phyloP scores from a whole-genome alignment of 2,888 invertebrate species.

The Lydus trimaculatus region DNA sequence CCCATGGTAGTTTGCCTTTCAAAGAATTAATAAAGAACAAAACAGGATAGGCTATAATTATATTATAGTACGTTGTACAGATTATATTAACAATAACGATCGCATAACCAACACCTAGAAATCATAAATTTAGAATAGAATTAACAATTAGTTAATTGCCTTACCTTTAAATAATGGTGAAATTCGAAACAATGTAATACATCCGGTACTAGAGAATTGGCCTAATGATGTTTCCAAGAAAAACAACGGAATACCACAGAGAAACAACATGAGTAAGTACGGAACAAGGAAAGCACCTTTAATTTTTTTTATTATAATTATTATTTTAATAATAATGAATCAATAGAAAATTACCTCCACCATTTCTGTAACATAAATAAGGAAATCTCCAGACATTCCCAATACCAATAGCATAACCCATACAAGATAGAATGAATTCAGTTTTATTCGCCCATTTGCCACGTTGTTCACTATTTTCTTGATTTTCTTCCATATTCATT shows the following conservation, averaged over 20 bases:
- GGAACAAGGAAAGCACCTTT: slow-evolving; percentile 88
- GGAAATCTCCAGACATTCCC: slow-evolving; percentile 90
- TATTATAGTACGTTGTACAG: slow-evolving; percentile 83
- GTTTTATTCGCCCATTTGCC: slow-evolving; percentile 78
- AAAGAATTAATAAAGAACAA: slow-evolving; percentile 80
- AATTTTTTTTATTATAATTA: slow-evolving; percentile 27
- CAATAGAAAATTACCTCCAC: slow-evolving; percentile 71
- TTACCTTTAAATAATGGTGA: slow-evolving; percentile 89
- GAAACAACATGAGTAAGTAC: slow-evolving; percentile 79
- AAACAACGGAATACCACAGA: slow-evolving; percentile 88
- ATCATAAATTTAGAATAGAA: slow-evolving; percentile 32
- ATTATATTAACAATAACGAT: slow-evolving; percentile 82
- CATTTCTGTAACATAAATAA: slow-evolving; percentile 84
- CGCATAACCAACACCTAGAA: slow-evolving; percentile 84
- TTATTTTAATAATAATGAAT: background rate
- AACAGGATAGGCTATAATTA: slow-evolving; percentile 85
- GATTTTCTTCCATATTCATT: slow-evolving; percentile 14
- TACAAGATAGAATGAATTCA: slow-evolving; percentile 81
- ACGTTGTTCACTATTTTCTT: slow-evolving; percentile 51
- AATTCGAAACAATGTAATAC: slow-evolving; percentile 81
- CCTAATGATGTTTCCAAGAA: slow-evolving; percentile 88
- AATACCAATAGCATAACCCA: slow-evolving; percentile 86
- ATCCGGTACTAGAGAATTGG: slow-evolving; percentile 84
- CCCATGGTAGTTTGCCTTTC: slow-evolving; percentile 75
- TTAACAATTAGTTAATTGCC: slow-evolving; percentile 10